Conservation (phyloP, 2,888 invertebrate species). For the Sialis fuliginosa region DNA sequence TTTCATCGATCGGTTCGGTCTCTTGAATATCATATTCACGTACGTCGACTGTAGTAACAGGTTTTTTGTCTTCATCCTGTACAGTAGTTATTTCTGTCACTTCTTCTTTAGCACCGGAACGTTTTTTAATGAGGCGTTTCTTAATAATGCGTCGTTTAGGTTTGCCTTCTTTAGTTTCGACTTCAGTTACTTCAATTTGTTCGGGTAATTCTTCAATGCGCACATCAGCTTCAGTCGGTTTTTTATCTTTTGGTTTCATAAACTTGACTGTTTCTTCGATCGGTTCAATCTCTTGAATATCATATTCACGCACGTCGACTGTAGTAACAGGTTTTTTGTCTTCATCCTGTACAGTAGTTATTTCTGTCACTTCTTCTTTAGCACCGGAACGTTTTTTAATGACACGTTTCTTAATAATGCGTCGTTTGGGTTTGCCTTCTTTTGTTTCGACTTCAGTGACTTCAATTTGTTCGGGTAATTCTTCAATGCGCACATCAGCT, state of each 20-base stretch:
- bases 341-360: slow-evolving; percentile 18
- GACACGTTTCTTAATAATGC: slow-evolving; percentile 24
- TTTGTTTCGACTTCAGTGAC: slow-evolving; percentile 15
- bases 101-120: slow-evolving; percentile 17
- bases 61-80: slow-evolving; percentile 5
- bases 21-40: slow-evolving; percentile 18
- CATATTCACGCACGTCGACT: slow-evolving; percentile 12
- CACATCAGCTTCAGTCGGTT: slow-evolving; percentile 7
- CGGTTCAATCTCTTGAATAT: slow-evolving; percentile 8
- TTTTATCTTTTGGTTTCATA: slow-evolving; percentile 8
- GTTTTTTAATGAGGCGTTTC: slow-evolving; percentile 22
- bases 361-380: slow-evolving; percentile 21
- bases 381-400: slow-evolving; percentile 26
- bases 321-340: slow-evolving; percentile 18
- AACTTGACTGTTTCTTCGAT: slow-evolving; percentile 10
- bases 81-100: slow-evolving; percentile 17
- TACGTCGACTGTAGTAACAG: slow-evolving; percentile 13
- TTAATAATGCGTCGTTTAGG: slow-evolving; percentile 21
- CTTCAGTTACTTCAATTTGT: slow-evolving; percentile 14
- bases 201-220: slow-evolving; percentile 10
- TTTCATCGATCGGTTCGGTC: slow-evolving; percentile 13
- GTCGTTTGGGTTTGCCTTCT: slow-evolving; percentile 17
- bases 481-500: slow-evolving; percentile 11
- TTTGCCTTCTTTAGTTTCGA: slow-evolving; percentile 21
- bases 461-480: slow-evolving; percentile 13